These are phyloP conservation scores for Oryzias javanicus DNA, from an alignment of 2,113 vertebrate genomes.

Conservation along the genomic window DNA sequence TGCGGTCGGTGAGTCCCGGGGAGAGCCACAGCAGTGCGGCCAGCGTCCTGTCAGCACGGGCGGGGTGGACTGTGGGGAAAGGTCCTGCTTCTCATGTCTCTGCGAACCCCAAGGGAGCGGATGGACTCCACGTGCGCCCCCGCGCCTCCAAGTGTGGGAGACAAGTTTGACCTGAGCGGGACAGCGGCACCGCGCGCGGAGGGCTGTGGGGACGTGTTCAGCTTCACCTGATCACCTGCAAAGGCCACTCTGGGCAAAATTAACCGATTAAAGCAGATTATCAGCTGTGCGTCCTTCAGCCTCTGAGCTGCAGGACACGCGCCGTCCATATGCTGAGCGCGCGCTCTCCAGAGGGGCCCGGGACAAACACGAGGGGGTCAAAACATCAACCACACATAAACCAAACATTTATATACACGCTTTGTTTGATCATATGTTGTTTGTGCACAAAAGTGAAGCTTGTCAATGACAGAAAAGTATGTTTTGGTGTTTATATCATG, in stretches of 20 bases:
- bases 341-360: too few species aligned
- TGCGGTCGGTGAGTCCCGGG: conserved; percentile 32
- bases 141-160: too few species aligned
- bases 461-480: too few species aligned
- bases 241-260: conserved; percentile 53
- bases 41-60: conserved; percentile 49
- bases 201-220: background rate
- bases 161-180: background rate
- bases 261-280: conserved; percentile 68
- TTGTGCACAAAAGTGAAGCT: too few species aligned
- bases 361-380: too few species aligned
- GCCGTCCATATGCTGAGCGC: background rate
- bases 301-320: conserved; percentile 36
- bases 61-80: conserved; percentile 14
- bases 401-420: too few species aligned
- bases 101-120: too few species aligned
- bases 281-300: conserved; percentile 54
- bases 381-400: too few species aligned
- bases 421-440: too few species aligned
- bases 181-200: background rate
- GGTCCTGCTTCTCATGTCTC: conserved; percentile 1
- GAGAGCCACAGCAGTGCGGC: conserved; percentile 38
- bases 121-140: too few species aligned
- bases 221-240: conserved; percentile 12
- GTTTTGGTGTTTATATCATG: too few species aligned